Evolutionary conservation across 2,797 vertebrate genomes (phyloP).

Genomic region (Setipinna tenuifilis): DNA sequence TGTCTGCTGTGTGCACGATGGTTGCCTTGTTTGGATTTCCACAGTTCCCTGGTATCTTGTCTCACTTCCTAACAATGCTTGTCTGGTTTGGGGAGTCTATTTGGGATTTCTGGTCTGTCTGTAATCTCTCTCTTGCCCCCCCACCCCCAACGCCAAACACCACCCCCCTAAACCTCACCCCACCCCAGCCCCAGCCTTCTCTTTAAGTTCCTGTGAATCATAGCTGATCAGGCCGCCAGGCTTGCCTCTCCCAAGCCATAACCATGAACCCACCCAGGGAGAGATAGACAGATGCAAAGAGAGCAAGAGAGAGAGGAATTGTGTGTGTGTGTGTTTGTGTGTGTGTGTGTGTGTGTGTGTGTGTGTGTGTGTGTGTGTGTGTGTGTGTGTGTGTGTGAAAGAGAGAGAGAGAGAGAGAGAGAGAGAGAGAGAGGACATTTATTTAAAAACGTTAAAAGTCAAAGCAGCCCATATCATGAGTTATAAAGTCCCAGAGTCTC

Average conservation of each 20-base stretch:
- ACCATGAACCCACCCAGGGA: conserved; percentile 26
- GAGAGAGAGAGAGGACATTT: conserved; percentile 1
- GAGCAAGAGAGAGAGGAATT: not conserved
- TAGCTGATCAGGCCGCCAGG: not conserved
- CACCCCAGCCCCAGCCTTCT: not conserved
- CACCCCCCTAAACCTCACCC: no score
- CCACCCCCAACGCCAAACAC: no score
- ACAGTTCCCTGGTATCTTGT: no score
- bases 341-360: conserved; percentile 41
- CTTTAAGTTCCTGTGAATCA: not conserved
- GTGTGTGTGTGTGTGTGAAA: not conserved
- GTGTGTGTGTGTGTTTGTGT: conserved; percentile 46
- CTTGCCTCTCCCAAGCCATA: not conserved
- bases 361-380: conserved; percentile 25
- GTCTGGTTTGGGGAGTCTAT: no score
- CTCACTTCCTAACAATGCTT: no score
- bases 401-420: not conserved
- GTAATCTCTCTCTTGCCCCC: not conserved
- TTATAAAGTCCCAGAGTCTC: not conserved
- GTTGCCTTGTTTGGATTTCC: no score
- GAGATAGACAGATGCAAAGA: conserved; percentile 26
- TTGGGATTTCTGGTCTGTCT: no score
- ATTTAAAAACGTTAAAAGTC: conserved; percentile 12
- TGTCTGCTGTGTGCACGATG: no score
- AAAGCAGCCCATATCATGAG: not conserved